phyloP scores from a whole-genome alignment of 2,113 vertebrate genomes.

The Circaetus gallicus region DNA sequence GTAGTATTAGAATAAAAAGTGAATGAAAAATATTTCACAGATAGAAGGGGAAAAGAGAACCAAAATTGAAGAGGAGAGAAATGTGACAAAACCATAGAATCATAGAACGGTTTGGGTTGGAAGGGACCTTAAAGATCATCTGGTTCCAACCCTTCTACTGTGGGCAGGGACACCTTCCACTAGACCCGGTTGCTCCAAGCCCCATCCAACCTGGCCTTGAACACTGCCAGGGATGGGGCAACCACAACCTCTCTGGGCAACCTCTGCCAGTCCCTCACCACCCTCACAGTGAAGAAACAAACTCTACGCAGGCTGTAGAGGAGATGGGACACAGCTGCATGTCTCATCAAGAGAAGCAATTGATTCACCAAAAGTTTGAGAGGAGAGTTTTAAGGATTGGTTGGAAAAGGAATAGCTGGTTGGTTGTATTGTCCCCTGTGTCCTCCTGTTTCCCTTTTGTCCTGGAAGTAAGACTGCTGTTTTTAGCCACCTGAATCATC shows the following conservation, averaged over 20 bases:
- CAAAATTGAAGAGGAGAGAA: background rate
- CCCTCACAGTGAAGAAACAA: background rate
- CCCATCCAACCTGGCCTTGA: too few relatives aligned
- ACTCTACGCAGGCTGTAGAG: rapidly evolving
- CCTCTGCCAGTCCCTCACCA: too few relatives aligned
- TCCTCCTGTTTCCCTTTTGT: background rate
- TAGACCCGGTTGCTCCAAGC: too few relatives aligned
- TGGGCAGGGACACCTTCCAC: too few relatives aligned
- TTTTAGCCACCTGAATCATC: background rate
- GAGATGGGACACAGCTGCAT: background rate
- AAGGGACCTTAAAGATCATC: too few relatives aligned
- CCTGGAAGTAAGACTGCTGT: background rate
- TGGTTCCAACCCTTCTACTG: too few relatives aligned
- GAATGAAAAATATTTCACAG: background rate
- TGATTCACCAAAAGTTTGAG: background rate
- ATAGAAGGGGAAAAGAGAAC: background rate
- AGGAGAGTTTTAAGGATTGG: background rate
- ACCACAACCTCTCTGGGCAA: rapidly evolving
- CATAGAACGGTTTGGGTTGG: too few relatives aligned
- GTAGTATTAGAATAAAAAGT: background rate
- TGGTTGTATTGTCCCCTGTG: background rate
- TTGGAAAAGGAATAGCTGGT: background rate
- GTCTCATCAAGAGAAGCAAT: background rate
- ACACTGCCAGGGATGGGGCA: too few relatives aligned
- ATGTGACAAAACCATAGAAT: background rate